phyloP scores from a whole-genome alignment of 2,113 vertebrate genomes.

The Microcebus tavaratra region DNA sequence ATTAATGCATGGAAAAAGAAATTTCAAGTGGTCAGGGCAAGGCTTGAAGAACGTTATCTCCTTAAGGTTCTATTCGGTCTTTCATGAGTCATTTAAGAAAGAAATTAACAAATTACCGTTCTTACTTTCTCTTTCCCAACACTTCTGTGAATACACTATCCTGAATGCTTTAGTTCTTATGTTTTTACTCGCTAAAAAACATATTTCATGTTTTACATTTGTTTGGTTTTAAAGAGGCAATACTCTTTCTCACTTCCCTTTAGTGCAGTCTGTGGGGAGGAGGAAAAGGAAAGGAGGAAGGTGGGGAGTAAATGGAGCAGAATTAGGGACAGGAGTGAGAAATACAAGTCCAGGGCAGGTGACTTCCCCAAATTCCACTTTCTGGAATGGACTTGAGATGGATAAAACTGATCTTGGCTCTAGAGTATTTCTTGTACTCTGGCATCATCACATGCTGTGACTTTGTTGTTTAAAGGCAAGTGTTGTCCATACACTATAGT shows the following conservation, averaged over 20 bases:
- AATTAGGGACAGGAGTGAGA: not conserved
- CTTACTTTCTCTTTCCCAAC: not conserved
- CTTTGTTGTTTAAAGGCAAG: not conserved
- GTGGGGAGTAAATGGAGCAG: not conserved
- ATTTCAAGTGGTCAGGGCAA: not conserved
- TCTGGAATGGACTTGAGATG: not conserved
- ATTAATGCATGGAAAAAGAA: not conserved
- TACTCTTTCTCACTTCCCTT: not conserved
- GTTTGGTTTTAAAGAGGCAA: conserved; percentile 19
- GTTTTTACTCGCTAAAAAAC: not conserved
- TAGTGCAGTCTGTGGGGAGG: not conserved
- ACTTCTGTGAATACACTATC: not conserved
- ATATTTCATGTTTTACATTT: not conserved
- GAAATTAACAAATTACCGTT: not conserved
- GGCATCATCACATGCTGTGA: not conserved
- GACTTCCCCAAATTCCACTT: not conserved
- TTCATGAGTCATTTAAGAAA: not conserved
- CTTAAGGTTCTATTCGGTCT: not conserved
- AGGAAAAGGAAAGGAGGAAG: not conserved
- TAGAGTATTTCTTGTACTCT: not conserved
- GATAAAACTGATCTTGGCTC: not conserved
- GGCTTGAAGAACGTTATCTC: not conserved
- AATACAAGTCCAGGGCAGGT: not conserved
- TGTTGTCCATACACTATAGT: not conserved
- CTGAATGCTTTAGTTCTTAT: not conserved